Conservation (phyloP, 2,113 vertebrate genomes). For the Podocnemis expansa region DNA sequence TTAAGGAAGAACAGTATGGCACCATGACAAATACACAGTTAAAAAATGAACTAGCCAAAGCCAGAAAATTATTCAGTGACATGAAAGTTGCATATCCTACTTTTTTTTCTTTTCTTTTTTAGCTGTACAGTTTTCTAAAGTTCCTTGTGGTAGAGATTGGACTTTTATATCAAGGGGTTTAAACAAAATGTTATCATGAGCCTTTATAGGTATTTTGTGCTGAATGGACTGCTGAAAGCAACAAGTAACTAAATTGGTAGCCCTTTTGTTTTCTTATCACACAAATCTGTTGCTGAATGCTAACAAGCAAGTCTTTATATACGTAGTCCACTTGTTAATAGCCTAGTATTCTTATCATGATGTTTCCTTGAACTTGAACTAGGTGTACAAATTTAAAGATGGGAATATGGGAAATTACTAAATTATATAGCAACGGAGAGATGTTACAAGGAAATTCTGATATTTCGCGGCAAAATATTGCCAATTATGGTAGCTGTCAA, state of each 20-base stretch:
- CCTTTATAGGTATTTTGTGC: constrained; percentile 46
- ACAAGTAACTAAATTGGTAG: constrained; percentile 69
- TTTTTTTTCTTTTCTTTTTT: neutral
- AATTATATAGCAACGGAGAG: constrained; percentile 68
- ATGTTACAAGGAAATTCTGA: constrained; percentile 72
- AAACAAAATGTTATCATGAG: constrained; percentile 23
- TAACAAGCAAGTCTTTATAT: constrained; percentile 60
- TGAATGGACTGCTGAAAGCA: constrained; percentile 41
- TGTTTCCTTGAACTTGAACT: constrained; percentile 70
- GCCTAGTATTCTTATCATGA: constrained; percentile 61
- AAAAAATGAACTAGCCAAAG: neutral
- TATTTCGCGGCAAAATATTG: constrained; percentile 78
- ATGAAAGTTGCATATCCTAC: neutral
- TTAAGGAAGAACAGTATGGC: rapidly evolving
- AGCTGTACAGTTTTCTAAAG: neutral
- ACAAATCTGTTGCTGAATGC: constrained; percentile 56
- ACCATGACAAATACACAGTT: neutral
- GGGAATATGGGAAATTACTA: constrained; percentile 66
- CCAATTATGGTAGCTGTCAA: constrained; percentile 84
- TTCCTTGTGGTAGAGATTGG: neutral
- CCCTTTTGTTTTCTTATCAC: constrained; percentile 64
- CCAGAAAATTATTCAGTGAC: neutral
- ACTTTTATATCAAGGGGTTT: constrained; percentile 10
- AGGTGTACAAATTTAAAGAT: constrained; percentile 64
- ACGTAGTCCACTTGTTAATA: constrained; percentile 64